These are phyloP conservation scores for Rhynchomys soricoides DNA, from an alignment of 2,113 vertebrate species.

Conservation along the genomic window DNA sequence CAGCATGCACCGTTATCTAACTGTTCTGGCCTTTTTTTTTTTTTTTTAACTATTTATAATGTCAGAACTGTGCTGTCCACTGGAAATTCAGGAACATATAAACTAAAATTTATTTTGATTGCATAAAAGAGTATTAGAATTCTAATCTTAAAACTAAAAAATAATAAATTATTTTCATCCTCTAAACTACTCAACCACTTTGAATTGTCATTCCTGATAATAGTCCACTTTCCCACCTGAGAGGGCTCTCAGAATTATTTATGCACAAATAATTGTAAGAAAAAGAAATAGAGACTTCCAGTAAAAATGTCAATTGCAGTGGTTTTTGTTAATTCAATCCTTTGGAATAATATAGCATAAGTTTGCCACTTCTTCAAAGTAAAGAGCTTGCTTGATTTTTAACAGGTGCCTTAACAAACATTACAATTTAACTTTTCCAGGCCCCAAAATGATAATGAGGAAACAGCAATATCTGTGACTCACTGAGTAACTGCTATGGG, in stretches of 20 bases:
- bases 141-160: neutral
- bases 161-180: neutral
- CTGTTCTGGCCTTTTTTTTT: neutral
- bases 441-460: neutral
- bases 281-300: neutral
- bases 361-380: neutral
- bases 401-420: neutral
- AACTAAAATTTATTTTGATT: constrained; percentile 25
- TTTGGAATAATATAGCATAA: neutral
- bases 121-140: neutral
- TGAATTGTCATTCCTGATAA: neutral
- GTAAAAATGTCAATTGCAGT: neutral
- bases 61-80: neutral
- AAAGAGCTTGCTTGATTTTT: neutral
- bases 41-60: neutral
- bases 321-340: neutral
- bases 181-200: neutral
- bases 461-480: neutral
- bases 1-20: constrained; percentile 21
- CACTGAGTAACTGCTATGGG: neutral
- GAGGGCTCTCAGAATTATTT: neutral
- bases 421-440: neutral
- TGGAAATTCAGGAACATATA: neutral
- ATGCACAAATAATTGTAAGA: neutral
- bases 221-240: neutral